Evolutionary conservation across 1,140 invertebrate species (phyloP).

Genomic region (Forficula auricularia): DNA sequence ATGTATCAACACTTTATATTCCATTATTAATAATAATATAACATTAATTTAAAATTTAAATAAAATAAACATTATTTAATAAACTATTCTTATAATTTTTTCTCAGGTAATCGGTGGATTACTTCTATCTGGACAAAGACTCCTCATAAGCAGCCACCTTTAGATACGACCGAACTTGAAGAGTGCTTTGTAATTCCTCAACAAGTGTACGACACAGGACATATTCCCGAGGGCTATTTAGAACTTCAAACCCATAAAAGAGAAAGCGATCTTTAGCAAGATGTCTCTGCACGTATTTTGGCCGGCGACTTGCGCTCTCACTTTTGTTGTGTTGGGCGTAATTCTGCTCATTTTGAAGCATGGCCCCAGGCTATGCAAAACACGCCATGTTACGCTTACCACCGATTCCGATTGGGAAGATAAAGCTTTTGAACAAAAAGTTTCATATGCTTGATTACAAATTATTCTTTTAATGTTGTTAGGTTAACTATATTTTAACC

Average conservation of each 20-base stretch:
- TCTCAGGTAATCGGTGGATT: conserved; percentile 61
- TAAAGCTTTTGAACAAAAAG: conserved; percentile 41
- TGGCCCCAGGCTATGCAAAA: conserved; percentile 44
- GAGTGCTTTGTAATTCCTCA: neutral
- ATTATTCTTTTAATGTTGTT: neutral
- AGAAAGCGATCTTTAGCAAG: conserved; percentile 58
- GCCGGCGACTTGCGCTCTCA: conserved; percentile 49
- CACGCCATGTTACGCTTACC: conserved; percentile 43
- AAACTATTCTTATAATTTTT: conserved; percentile 6
- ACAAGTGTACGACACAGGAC: conserved; percentile 4
- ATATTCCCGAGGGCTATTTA: conserved; percentile 38
- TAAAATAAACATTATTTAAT: neutral
- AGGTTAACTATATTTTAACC: too few species aligned
- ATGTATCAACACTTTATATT: neutral
- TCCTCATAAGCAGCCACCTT: conserved; percentile 61
- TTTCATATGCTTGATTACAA: conserved; percentile 27
- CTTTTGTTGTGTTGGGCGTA: conserved; percentile 47
- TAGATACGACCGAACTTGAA: conserved; percentile 59
- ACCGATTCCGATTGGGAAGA: conserved; percentile 37
- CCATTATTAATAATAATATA: too few species aligned
- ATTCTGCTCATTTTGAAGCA: conserved; percentile 55
- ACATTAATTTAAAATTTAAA: conserved; percentile 3
- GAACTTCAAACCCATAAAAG: conserved; percentile 59
- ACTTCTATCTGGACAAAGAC: conserved; percentile 64
- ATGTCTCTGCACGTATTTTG: conserved; percentile 54